Base-by-base conservation (phyloP, 2,113 vertebrate species). In the Coptodon rendalli region DNA sequence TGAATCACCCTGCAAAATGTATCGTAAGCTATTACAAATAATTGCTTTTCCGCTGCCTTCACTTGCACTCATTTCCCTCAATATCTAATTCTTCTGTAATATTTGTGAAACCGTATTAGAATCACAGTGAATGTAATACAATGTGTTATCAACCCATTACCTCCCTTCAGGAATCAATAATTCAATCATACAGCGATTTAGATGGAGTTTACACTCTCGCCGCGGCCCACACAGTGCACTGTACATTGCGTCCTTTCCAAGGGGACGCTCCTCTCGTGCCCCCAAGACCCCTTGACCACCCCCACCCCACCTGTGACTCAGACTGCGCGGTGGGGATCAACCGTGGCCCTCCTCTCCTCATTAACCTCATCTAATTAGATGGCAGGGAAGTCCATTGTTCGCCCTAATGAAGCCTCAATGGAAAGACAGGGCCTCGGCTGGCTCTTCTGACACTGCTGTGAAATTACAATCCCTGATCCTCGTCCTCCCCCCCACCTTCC, bases 361-460 rank as follows among this genome's bases (percentile, higher is more conserved):
- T 98, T 99, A 99, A 97, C 97, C 97, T 97, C 97, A 94, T 96
- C 98, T 99, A 98, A 99, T 98, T 98, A 98, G 97, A 98, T 97
- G 97, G 96, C 96, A 94, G 96, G 96, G 93, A 95, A 90, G 94
- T 94, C 96, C 96, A 97, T 98, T 97, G 97, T 98, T 97, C 96
- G 96, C 63, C 91, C 97, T 97, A 98, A 99, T 98, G 98, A 98
- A 98, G 97, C 97, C 97, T 97, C 97, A 97, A 97, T 97, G 96
- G 96, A 96, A 97, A 94, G 93, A 95, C 95, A 96, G 92, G 97
- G 96, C 87, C 97, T 97, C 96, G 96, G 96, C 97, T 95, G 96
- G 96, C 95, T 96, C 94, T 94, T 94, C 94, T 96, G 96, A 96
- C 97, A 96, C 95, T 92, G 89, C 93, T 94, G 92, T 96, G 97